phyloP scores from a whole-genome alignment of 2,113 vertebrate genomes.

The Odontesthes bonariensis region DNA sequence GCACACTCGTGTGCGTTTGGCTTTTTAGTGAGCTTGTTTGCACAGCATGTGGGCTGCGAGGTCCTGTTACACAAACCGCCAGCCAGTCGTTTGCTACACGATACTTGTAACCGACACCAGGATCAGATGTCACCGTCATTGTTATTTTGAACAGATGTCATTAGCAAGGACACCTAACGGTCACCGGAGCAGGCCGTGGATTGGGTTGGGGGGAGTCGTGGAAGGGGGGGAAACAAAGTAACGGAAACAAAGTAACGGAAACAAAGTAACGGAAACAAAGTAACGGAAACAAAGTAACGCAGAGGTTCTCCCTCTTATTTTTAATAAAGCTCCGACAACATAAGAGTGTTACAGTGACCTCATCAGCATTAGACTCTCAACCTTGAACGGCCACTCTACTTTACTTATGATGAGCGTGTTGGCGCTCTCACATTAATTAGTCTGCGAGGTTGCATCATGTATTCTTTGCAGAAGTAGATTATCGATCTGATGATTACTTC shows the following conservation, averaged over 20 bases:
- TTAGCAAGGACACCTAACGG: slow-evolving; percentile 29
- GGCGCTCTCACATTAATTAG: background rate
- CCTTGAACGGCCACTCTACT: slow-evolving; percentile 3
- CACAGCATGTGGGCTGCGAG: slow-evolving; percentile 16
- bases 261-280: background rate
- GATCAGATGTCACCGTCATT: slow-evolving; percentile 46
- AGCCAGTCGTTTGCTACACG: slow-evolving; percentile 32
- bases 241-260: no score
- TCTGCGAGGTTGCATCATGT: background rate
- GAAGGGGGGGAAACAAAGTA: no score
- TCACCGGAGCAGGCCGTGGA: background rate
- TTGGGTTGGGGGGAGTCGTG: background rate
- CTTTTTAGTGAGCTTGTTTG: slow-evolving; percentile 3
- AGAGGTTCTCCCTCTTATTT: background rate
- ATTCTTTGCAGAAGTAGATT: background rate
- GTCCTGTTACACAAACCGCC: slow-evolving; percentile 44
- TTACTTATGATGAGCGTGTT: no score
- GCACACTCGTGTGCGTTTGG: background rate
- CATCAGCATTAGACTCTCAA: slow-evolving; percentile 14
- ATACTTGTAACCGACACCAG: slow-evolving; percentile 47
- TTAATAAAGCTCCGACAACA: background rate
- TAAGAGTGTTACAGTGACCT: slow-evolving; percentile 1
- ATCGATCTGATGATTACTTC: background rate
- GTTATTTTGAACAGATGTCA: slow-evolving; percentile 35
- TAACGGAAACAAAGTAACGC: background rate